phyloP scores from a whole-genome alignment of 2,113 vertebrate species.

The Prochilodus magdalenae region DNA sequence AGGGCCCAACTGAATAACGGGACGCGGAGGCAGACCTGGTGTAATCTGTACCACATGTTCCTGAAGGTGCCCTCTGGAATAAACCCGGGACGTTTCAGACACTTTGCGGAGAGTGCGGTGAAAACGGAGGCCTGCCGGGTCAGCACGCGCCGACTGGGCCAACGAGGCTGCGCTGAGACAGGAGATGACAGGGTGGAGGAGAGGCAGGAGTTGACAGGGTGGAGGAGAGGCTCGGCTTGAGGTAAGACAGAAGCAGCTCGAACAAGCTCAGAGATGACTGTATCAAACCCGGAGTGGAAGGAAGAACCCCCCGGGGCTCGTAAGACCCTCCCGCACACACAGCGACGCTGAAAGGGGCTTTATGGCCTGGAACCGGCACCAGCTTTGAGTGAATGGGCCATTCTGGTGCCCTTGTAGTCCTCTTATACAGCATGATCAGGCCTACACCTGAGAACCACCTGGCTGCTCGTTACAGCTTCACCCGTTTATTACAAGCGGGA shows the following conservation, averaged over 20 bases:
- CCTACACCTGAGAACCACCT: no score
- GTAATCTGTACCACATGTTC: slow-evolving; percentile 68
- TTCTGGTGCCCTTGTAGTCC: no score
- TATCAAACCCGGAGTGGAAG: not conserved
- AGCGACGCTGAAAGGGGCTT: not conserved
- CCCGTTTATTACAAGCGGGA: no score
- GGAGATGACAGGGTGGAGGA: slow-evolving; percentile 28
- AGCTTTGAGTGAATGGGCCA: no score
- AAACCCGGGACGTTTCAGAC: slow-evolving; percentile 42
- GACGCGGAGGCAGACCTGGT: slow-evolving; percentile 56
- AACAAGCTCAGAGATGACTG: not conserved
- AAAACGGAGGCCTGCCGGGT: slow-evolving; percentile 29
- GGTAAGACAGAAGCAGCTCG: slow-evolving; percentile 34
- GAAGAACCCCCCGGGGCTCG: slow-evolving; percentile 2
- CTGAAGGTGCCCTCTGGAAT: slow-evolving; percentile 41
- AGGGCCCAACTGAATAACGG: slow-evolving; percentile 62
- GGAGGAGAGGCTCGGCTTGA: slow-evolving; percentile 21
- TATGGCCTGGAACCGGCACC: not conserved
- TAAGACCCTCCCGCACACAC: slow-evolving; percentile 13
- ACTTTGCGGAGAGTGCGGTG: slow-evolving; percentile 37
- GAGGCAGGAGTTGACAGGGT: slow-evolving; percentile 21
- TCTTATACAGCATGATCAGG: no score
- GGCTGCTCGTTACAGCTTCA: no score
- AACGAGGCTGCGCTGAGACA: slow-evolving; percentile 27
- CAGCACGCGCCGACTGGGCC: slow-evolving; percentile 32